These are phyloP conservation scores for Drosophila obscura DNA, from an alignment of 1,140 invertebrate species.

Conservation along the genomic window DNA sequence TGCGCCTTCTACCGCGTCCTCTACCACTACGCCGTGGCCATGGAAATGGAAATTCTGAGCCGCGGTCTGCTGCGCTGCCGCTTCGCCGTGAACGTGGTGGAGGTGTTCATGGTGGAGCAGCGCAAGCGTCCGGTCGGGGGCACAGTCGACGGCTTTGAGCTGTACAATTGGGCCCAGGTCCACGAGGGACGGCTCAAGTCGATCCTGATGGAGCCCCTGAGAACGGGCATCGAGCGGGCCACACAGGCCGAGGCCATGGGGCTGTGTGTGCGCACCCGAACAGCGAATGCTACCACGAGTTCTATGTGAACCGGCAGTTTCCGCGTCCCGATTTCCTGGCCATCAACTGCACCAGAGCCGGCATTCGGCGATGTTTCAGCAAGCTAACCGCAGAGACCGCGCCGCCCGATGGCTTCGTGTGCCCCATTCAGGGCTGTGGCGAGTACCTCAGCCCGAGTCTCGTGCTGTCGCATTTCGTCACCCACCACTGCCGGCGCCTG, in stretches of 20 bases:
- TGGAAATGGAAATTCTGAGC: background rate
- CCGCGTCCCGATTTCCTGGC: conserved; percentile 21
- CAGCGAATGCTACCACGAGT: conserved; percentile 4
- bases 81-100: conserved; percentile 1
- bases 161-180: background rate
- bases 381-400: background rate
- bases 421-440: conserved; percentile 9
- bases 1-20: conserved; percentile 10
- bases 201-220: background rate
- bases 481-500: conserved; percentile 23
- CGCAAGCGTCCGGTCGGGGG: no score
- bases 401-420: background rate
- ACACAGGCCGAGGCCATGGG: accelerated
- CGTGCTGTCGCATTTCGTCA: conserved; percentile 22
- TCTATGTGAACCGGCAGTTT: background rate
- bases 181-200: conserved; percentile 5
- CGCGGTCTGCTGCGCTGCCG: conserved; percentile 8
- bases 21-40: background rate
- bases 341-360: background rate
- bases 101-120: background rate
- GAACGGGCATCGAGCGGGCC: background rate
- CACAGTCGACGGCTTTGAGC: background rate
- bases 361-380: background rate
- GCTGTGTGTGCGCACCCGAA: conserved; percentile 10
- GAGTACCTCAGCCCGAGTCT: background rate